Evolutionary conservation across 2,113 vertebrate genomes (phyloP), one percentile per base, ranked within the genome.

Genomic region (Callionymus lyra): DNA sequence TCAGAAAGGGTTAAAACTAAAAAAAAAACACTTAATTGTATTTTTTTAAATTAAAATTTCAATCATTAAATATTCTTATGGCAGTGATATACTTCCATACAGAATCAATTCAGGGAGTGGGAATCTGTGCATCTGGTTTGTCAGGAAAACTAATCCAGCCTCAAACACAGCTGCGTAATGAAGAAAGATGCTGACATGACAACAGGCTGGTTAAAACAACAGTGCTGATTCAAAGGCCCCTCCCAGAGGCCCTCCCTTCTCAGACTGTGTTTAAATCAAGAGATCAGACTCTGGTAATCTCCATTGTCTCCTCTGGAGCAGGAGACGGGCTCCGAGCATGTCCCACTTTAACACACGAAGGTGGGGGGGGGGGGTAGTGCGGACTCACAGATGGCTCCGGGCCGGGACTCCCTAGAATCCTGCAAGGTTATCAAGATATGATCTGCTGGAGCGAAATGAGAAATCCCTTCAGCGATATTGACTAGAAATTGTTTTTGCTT

Each of bases 221-320:
- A 47, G 44, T 37, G 34, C 17, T 32, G 15, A 70, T 55, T 48
- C 53, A 64, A 63, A 65, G 60, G 51, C 66, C 62, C 68, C 74
- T 68, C 65, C 66, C 59, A 1, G 34, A 47, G 70, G 47, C 56
- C 54, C 16, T 46, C 47, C 33, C 41, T 53, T 57, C 51, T 62
- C 53, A 69, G 65, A 72, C 56, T 41, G 55, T 34, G 45, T 68
- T 70, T 68, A 70, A 71, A 79, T 27, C 61, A 37, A 54, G 61
- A 81, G 78, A 83, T 79, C 75, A 81, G 77, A 82, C 77, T 50
- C 56, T 35, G 21, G 42, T 80, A 83, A 81, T 80, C 81, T 83
- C 75, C 65, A 69, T 76, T 80, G 71, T 78, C 68, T 65, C 12
- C 9, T 53, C 53, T 56, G 12, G 56, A 48, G 52, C 55, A 46